These are phyloP conservation scores for Gallinago solitaria DNA, from an alignment of 2,797 vertebrate genomes.

Conservation along the genomic window DNA sequence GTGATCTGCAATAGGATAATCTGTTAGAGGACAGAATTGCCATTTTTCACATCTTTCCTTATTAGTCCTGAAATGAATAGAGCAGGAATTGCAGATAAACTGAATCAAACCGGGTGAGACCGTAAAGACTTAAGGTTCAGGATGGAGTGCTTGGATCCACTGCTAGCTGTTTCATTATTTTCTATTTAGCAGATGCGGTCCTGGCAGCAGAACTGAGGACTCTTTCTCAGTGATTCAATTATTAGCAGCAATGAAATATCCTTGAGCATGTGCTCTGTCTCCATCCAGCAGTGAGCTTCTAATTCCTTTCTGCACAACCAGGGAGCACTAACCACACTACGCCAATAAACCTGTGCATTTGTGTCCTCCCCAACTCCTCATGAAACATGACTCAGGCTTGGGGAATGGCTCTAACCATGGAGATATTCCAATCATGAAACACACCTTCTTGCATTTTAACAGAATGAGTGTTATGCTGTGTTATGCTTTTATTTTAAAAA, in stretches of 20 bases:
- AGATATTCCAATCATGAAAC: background rate
- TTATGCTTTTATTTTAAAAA: background rate
- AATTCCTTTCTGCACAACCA: background rate
- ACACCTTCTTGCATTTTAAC: background rate
- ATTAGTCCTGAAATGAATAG: background rate
- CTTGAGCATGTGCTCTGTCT: background rate
- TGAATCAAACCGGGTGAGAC: background rate
- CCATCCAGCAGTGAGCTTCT: background rate
- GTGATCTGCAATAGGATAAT: background rate
- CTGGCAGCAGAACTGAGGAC: background rate
- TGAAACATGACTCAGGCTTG: accelerated
- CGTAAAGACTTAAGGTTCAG: background rate
- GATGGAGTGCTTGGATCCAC: background rate
- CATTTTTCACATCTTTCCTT: background rate
- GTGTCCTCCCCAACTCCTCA: background rate
- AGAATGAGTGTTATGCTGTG: background rate
- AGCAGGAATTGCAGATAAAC: background rate
- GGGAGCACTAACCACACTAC: background rate
- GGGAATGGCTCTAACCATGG: background rate
- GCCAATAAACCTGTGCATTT: accelerated
- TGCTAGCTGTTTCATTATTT: background rate
- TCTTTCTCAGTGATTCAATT: background rate
- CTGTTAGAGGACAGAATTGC: background rate
- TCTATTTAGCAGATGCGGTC: background rate
- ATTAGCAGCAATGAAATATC: background rate